phyloP scores from a whole-genome alignment of 2,113 vertebrate genomes.

The Pagrus major region DNA sequence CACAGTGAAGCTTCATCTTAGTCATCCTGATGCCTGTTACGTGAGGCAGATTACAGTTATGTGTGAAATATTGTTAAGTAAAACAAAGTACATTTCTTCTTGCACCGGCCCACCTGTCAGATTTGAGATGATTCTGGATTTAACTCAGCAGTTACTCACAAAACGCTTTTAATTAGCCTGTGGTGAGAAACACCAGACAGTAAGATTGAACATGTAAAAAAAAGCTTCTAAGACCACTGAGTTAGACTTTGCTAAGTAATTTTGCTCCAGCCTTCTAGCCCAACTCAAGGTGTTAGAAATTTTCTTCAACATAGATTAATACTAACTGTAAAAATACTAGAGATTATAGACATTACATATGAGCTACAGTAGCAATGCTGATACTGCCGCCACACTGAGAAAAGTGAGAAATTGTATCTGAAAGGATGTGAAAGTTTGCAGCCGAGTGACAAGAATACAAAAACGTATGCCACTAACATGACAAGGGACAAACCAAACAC shows the following conservation, averaged over 20 bases:
- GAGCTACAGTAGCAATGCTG: neutral
- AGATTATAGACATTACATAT: neutral
- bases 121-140: neutral
- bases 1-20: neutral
- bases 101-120: neutral
- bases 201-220: neutral
- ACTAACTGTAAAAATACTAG: neutral
- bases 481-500: conserved; percentile 14
- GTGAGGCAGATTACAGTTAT: neutral
- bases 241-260: neutral
- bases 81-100: neutral
- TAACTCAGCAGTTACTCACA: neutral
- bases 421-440: neutral
- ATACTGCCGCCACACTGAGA: neutral
- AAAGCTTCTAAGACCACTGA: too few relatives aligned
- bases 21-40: neutral
- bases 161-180: neutral
- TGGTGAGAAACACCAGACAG: neutral
- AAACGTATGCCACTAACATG: neutral
- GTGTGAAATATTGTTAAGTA: neutral
- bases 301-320: neutral
- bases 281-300: neutral
- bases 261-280: neutral
- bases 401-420: neutral
- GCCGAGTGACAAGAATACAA: neutral